Evolutionary conservation across 2,888 invertebrate species (phyloP), one percentile per base, ranked within the genome.

Genomic region (Leptinotarsa juncta): DNA sequence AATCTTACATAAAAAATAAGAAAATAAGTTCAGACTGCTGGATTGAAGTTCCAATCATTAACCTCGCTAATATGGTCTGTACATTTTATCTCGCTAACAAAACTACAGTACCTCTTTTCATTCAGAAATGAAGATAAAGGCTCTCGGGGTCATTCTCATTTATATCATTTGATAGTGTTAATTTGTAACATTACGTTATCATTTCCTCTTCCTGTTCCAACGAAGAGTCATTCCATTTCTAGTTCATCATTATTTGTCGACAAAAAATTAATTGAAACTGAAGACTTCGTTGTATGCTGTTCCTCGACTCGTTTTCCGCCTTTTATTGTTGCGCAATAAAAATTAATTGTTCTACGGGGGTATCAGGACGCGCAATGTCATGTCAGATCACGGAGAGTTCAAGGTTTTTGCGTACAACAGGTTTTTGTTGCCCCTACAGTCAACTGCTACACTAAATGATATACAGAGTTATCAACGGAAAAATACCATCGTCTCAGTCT

Each of bases 131-230:
- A 15, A 18, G 57, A 57, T 57, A 23, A 57, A 57, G 20, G 23
- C 57, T 23, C 23, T 57, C 57, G 57, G 57, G 57, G 57, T 57
- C 57, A 57, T 57, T 57, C 57, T 57, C 57, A 23, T 23, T 23
- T 23, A 57, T 57, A 57, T 57, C 57, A 23, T 57, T 57, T 57
- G 57, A 57, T 57, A 57, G 23, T 57, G 57, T 57, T 23, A 57
- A 57, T 57, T 57, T 23, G 57, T 57, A 23, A 57, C 57, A 57
- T 23, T 23, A 57, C 23, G 14, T 23, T 57, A 57, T 16, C 57
- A 57, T 57, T 57, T 57, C 57, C 57, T 23, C 57, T 57, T 57
- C 57, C 23, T 57, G 57, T 57, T 57, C 23, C 23, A 23, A 57
- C 57, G 14, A 20, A 57, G 57, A 23, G 2, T 10, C 57, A 57